A percentile compares a stretch with the other conserved stretches of the same genome.
Conservation (phyloP, 2,797 vertebrate genomes). For the Tenualosa thibaudeaui region DNA sequence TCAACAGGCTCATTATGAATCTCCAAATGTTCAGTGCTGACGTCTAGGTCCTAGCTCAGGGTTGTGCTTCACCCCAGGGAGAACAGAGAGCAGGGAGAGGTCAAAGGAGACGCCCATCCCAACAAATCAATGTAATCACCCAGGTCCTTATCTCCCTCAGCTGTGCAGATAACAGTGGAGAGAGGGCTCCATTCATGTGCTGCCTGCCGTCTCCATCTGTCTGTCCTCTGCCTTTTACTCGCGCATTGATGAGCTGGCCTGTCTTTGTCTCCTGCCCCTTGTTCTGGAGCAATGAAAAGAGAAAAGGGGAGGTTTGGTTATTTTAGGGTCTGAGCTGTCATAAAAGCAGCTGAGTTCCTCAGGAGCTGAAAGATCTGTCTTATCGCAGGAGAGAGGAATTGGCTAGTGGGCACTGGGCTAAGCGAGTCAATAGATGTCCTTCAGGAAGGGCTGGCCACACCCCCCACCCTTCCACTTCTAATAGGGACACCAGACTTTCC, state of each 20-base stretch:
- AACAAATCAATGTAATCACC: slow-evolving; percentile 77
- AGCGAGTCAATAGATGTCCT: slow-evolving; percentile 66
- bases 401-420: slow-evolving; percentile 59
- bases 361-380: slow-evolving; percentile 54
- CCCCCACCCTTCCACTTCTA: not conserved
- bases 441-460: slow-evolving; percentile 48
- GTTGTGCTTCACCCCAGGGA: not conserved
- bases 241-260: slow-evolving; percentile 62
- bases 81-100: slow-evolving; percentile 43
- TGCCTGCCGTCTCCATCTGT: slow-evolving; percentile 32
- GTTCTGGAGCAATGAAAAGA: slow-evolving; percentile 44
- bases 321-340: slow-evolving; percentile 66
- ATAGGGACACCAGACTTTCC: not conserved
- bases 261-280: slow-evolving; percentile 63
- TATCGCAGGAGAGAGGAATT: slow-evolving; percentile 67
- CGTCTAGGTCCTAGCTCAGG: not conserved
- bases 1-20: not conserved
- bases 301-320: slow-evolving; percentile 52
- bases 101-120: slow-evolving; percentile 60
- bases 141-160: slow-evolving; percentile 58
- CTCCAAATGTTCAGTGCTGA: not conserved
- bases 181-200: slow-evolving; percentile 52
- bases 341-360: slow-evolving; percentile 59
- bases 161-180: not conserved
- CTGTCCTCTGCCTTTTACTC: slow-evolving; percentile 57